These are phyloP conservation scores for Chaenogobius annularis DNA, from an alignment of 2,113 vertebrate genomes.

Conservation along the genomic window DNA sequence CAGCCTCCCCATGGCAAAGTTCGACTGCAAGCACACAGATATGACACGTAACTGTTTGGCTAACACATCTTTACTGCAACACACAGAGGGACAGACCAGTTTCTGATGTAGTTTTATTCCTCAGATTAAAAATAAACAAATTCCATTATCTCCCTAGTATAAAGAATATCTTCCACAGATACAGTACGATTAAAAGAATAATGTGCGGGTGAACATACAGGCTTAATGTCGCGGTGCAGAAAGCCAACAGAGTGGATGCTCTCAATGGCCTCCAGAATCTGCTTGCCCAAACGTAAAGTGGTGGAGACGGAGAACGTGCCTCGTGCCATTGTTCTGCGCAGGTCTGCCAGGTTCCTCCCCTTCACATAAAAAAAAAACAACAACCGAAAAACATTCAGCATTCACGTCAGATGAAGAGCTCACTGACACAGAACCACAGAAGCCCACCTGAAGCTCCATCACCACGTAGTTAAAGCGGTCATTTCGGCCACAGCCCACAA, in stretches of 20 bases:
- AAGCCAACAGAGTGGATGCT: conserved; percentile 98
- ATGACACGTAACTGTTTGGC: too few relatives aligned
- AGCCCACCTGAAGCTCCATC: conserved; percentile 94
- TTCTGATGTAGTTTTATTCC: too few relatives aligned
- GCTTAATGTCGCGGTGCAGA: conserved; percentile 97
- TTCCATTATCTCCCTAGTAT: too few relatives aligned
- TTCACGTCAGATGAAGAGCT: neutral
- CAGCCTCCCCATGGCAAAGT: conserved; percentile 97
- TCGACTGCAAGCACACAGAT: conserved; percentile 81
- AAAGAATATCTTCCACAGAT: too few relatives aligned
- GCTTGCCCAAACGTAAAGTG: conserved; percentile 89
- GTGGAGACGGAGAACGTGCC: conserved; percentile 92
- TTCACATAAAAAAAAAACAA: conserved; percentile 49
- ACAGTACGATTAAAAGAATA: neutral
- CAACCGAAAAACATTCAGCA: too few relatives aligned
- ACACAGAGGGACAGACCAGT: too few relatives aligned
- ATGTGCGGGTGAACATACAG: conserved; percentile 74
- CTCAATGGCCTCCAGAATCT: conserved; percentile 95
- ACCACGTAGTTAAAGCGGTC: conserved; percentile 99
- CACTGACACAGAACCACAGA: neutral
- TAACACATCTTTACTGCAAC: too few relatives aligned
- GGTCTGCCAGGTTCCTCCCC: conserved; percentile 96
- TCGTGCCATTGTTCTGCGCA: conserved; percentile 88
- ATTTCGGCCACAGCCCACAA: conserved; percentile 96
- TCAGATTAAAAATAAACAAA: too few relatives aligned